phyloP scores from a whole-genome alignment of 2,113 vertebrate genomes.

The Cricetomys ansorgei region DNA sequence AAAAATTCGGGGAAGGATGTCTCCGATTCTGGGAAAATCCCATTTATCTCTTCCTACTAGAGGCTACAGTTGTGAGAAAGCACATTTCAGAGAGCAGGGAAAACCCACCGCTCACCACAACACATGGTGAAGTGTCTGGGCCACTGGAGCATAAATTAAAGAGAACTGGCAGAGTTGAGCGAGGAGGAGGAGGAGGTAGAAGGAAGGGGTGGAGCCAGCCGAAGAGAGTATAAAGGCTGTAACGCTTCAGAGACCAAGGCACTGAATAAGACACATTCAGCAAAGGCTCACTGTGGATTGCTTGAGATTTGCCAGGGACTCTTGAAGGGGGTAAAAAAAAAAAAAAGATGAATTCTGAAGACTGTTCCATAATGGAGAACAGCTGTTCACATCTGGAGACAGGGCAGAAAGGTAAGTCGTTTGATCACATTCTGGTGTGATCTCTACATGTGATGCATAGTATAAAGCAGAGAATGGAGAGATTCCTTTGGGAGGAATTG shows the following conservation, averaged over 20 bases:
- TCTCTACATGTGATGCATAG: not conserved
- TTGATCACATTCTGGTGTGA: not conserved
- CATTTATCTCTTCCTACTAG: not conserved
- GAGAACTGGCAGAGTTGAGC: not conserved
- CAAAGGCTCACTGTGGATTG: not conserved
- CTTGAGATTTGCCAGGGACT: not conserved
- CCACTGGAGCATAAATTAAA: conserved; percentile 61
- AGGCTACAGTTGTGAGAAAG: conserved; percentile 67
- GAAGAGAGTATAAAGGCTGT: conserved; percentile 31
- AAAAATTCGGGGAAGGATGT: not conserved
- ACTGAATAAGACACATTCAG: not conserved
- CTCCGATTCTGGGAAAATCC: conserved; percentile 65
- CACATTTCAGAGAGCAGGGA: conserved; percentile 69
- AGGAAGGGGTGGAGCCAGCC: conserved; percentile 65
- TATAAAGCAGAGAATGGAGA: not conserved
- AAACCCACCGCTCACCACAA: conserved; percentile 67
- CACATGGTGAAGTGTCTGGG: not conserved
- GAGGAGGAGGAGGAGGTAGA: not conserved
- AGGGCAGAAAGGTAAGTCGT: conserved; percentile 65
- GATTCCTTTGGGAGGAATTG: not conserved
- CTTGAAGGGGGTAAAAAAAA: not conserved
- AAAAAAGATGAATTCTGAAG: conserved; percentile 66
- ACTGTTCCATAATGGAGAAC: conserved; percentile 45
- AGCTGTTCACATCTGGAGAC: conserved; percentile 53
- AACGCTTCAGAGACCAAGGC: not conserved